Evolutionary conservation across 2,888 invertebrate genomes (phyloP).

Genomic region (Rhingia campestris): DNA sequence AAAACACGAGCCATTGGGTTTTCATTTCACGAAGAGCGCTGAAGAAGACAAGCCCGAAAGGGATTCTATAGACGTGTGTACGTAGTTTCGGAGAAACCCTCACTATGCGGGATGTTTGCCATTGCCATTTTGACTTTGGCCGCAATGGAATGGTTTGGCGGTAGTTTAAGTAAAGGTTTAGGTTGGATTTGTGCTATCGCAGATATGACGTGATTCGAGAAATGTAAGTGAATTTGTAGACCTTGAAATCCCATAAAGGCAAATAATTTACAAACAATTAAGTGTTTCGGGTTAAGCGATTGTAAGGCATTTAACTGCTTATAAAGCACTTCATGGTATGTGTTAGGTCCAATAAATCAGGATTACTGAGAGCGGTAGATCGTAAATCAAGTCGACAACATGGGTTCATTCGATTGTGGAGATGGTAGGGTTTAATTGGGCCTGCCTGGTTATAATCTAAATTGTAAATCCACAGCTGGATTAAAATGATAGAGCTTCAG

Average conservation of each 20-base stretch:
- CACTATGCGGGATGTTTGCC: constrained; percentile 14
- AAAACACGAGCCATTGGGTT: constrained; percentile 69
- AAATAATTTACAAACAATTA: constrained; percentile 62
- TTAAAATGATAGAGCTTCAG: no score
- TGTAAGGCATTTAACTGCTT: constrained; percentile 40
- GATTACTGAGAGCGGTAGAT: constrained; percentile 12
- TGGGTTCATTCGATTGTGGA: constrained; percentile 14
- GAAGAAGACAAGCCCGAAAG: constrained; percentile 45
- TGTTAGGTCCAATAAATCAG: constrained; percentile 57
- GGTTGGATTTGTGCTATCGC: constrained; percentile 49
- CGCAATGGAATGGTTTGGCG: constrained; percentile 24
- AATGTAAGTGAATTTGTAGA: constrained; percentile 27
- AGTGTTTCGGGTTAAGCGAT: constrained; percentile 19
- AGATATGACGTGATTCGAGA: constrained; percentile 45
- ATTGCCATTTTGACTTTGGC: constrained; percentile 46
- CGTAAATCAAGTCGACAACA: constrained; percentile 45
- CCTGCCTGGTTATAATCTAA: no score
- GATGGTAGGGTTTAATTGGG: not conserved
- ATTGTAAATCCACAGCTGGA: no score
- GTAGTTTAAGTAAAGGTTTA: constrained; percentile 37
- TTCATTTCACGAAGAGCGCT: constrained; percentile 53
- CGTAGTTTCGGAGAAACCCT: constrained; percentile 17
- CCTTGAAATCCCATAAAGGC: constrained; percentile 15
- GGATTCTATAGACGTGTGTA: constrained; percentile 41
- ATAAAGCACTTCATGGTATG: constrained; percentile 43